A percentile compares a stretch with the other conserved stretches of the same genome.
phyloP scores from a whole-genome alignment of 2,113 vertebrate genomes.

The Tragelaphus imberbis region DNA sequence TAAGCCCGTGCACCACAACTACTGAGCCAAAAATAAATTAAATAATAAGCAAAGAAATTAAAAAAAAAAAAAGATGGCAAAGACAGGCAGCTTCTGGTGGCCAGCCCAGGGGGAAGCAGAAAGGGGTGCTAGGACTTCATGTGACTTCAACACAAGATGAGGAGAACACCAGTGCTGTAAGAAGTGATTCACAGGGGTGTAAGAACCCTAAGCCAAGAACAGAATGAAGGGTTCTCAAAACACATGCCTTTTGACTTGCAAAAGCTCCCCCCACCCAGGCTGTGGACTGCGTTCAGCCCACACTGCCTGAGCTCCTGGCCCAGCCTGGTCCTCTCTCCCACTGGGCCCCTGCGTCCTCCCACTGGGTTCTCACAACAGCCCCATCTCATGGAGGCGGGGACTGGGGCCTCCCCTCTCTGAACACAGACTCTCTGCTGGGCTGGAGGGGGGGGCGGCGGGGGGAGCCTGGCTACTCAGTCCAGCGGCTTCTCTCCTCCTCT shows the following conservation, averaged over 20 bases:
- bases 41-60: not conserved
- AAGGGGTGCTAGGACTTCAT: not conserved
- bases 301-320: not conserved
- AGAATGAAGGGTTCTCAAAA: not conserved
- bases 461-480: not conserved
- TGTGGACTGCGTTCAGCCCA: not conserved
- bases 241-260: not conserved
- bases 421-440: not conserved
- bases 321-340: not conserved
- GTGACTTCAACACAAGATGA: not conserved
- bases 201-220: not conserved
- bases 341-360: rapidly evolving
- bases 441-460: not conserved
- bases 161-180: not conserved
- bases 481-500: not conserved
- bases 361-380: not conserved
- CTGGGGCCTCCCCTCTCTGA: not conserved
- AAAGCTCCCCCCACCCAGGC: not conserved
- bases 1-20: not conserved
- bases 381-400: not conserved
- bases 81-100: not conserved
- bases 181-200: not conserved
- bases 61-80: not conserved
- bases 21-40: not conserved
- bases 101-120: not conserved